Base-by-base conservation (phyloP, 2,113 vertebrate species). In the Gulo gulo region DNA sequence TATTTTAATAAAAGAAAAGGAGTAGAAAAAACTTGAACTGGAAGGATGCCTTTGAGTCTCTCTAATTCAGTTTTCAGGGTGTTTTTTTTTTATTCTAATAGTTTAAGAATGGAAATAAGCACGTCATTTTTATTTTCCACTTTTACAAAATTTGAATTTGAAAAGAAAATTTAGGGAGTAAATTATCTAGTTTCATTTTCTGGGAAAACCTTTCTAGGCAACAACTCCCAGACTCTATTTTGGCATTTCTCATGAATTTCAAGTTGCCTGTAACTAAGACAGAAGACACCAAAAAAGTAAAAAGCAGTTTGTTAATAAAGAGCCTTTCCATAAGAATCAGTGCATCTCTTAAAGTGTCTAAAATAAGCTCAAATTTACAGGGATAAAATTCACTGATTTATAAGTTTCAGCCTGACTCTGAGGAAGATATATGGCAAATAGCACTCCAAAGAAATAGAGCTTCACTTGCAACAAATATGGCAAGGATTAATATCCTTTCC, bases 121-220 rank as follows among this genome's bases (percentile, higher is more conserved):
- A 8, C 12, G 39, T 92, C 4, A 82, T 67, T 94, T 96, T 96
- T 55, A 89, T 91, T 95, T 95, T 95, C 45, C 12, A 79, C 34
- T 80, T 88, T 96, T 90, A 80, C 18, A 84, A 94, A 97, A 85
- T 85, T n/a, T 81, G 13, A 85, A 91, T 91, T 85, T 91, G 18
- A 74, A 96, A 97, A 84, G 45, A 7, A 96, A 95, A 84, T 69
- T 92, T 45, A 63, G 18, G 87, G 36, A 87, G 39, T 76, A 90
- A 89, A 84, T 69, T 18, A 92, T 57, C 23, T 82, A 93, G 91
- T 93, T 96, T 91, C 24, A 76, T 79, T 76, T 94, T 92, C 74
- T 42, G 10, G 21, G 36, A 92, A 94, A 90, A 23, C 20, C 50
- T 85, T 92, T 16, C 87, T 76, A 91, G 76, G 76, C 80, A 85